These are phyloP conservation scores for Rhagoletis zephyria DNA, from an alignment of 1,140 invertebrate species.

Conservation along the genomic window DNA sequence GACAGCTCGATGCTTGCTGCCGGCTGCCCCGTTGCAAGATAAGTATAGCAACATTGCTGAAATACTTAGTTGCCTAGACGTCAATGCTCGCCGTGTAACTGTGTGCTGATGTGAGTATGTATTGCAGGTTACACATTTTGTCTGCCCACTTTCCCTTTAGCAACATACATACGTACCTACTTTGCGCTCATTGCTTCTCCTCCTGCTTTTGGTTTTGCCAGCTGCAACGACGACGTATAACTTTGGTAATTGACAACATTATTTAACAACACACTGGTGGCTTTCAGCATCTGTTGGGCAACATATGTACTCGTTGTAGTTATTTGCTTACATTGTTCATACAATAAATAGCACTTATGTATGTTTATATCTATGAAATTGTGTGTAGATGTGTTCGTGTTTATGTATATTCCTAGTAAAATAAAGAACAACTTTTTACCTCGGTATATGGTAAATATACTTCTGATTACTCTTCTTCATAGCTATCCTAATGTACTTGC, in stretches of 20 bases:
- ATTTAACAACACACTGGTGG: slow-evolving; percentile 42
- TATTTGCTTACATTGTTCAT: slow-evolving; percentile 17
- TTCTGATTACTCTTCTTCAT: slow-evolving; percentile 31
- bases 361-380: not conserved
- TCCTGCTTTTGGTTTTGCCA: not conserved
- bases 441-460: not conserved
- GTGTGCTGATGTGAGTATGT: not conserved
- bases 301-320: not conserved
- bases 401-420: not conserved
- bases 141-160: not conserved
- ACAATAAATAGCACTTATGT: not conserved
- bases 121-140: not conserved
- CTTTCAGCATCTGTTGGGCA: not conserved
- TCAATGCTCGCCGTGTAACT: not conserved
- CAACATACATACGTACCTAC: too few relatives aligned
- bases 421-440: not conserved
- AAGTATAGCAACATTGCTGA: slow-evolving; percentile 26
- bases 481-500: not conserved
- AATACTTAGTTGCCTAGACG: not conserved
- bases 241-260: slow-evolving; percentile 50
- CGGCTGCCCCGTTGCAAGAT: not conserved
- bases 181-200: not conserved
- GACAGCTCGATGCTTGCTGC: not conserved
- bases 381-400: not conserved
- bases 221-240: not conserved